Evolutionary conservation across 2,797 vertebrate genomes (phyloP).

Genomic region (Phyllotis vaccarum): DNA sequence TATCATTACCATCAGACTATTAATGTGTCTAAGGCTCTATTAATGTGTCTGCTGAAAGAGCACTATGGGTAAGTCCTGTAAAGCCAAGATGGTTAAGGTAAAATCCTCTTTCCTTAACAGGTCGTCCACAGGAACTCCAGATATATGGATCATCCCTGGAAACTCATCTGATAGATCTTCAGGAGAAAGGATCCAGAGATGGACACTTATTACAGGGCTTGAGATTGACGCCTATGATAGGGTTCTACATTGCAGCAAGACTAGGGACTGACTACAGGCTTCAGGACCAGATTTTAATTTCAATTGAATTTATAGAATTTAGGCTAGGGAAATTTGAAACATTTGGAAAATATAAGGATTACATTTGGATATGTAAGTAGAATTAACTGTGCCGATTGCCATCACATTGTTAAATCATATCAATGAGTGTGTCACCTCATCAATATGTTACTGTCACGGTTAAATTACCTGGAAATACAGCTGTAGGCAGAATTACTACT

Average conservation of each 20-base stretch:
- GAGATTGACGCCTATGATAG: not conserved
- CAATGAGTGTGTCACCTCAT: not conserved
- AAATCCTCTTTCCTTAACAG: not conserved
- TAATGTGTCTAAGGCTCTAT: not conserved
- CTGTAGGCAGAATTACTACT: not conserved
- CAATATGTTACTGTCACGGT: not conserved
- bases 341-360: conserved; percentile 20
- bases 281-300: not conserved
- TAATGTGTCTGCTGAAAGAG: not conserved
- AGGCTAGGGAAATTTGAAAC: not conserved
- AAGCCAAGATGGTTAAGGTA: not conserved
- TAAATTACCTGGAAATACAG: not conserved
- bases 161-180: not conserved
- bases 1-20: not conserved
- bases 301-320: not conserved
- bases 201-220: not conserved
- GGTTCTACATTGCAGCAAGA: not conserved
- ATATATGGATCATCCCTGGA: not conserved
- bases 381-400: not conserved
- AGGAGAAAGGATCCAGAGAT: not conserved
- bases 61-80: not conserved
- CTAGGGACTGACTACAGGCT: not conserved
- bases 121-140: not conserved
- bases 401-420: not conserved
- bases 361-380: conserved; percentile 1